Evolutionary conservation across 2,888 invertebrate genomes (phyloP).

Genomic region (Xestobium rufovillosum): DNA sequence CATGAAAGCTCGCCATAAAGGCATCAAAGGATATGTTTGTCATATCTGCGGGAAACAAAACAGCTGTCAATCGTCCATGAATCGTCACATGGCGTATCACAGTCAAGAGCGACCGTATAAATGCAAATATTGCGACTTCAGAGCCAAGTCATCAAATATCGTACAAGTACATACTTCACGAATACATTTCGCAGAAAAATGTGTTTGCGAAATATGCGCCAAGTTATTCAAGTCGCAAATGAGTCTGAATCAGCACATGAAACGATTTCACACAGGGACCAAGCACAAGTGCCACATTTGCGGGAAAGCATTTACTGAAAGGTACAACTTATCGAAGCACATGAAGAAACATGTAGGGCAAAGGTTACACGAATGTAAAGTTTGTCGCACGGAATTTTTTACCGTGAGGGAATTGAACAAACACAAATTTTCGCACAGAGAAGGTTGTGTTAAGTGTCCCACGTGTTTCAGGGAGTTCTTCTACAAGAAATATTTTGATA

Average conservation of each 20-base stretch:
- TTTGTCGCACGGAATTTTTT: conserved; percentile 24
- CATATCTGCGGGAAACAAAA: conserved; percentile 29
- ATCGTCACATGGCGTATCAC: conserved; percentile 27
- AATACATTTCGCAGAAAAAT: conserved; percentile 22
- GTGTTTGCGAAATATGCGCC: conserved; percentile 26
- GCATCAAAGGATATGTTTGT: conserved; percentile 26
- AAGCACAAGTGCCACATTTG: conserved; percentile 25
- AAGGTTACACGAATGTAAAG: conserved; percentile 24
- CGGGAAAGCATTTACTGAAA: conserved; percentile 24
- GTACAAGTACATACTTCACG: conserved; percentile 24
- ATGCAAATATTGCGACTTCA: conserved; percentile 24
- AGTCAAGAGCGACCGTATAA: conserved; percentile 23
- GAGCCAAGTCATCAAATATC: conserved; percentile 24
- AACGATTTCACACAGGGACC: conserved; percentile 24
- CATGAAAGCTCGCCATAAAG: conserved; percentile 24
- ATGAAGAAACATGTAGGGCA: conserved; percentile 25
- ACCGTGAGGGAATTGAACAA: conserved; percentile 24
- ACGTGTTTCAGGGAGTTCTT: conserved; percentile 27
- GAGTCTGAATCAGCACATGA: conserved; percentile 26
- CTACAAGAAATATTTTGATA: conserved; percentile 26
- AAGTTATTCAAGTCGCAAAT: conserved; percentile 28
- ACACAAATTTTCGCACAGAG: conserved; percentile 26
- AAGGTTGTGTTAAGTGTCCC: conserved; percentile 25
- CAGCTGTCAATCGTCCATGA: conserved; percentile 28
- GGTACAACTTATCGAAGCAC: conserved; percentile 25